Evolutionary conservation across 2,797 vertebrate species (phyloP).

Genomic region (Bradypus variegatus): DNA sequence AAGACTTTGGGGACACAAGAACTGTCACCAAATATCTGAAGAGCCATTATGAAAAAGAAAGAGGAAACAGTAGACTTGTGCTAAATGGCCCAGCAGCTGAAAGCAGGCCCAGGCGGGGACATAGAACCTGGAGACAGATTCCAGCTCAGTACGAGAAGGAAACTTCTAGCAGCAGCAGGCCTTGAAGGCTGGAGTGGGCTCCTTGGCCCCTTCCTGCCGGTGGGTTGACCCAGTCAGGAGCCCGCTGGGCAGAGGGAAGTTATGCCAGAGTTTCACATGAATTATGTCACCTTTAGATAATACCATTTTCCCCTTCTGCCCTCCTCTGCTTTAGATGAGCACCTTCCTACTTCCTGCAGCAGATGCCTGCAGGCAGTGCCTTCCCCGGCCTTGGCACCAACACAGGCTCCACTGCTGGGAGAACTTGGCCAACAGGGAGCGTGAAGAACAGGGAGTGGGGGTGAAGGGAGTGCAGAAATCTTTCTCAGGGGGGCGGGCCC

Average conservation of each 20-base stretch:
- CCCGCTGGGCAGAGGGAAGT: neutral
- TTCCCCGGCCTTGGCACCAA: neutral
- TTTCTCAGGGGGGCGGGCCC: neutral
- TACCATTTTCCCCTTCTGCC: neutral
- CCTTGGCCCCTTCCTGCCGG: neutral
- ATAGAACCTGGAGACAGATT: no score
- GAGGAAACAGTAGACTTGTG: neutral
- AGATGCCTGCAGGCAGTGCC: neutral
- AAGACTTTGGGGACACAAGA: no score
- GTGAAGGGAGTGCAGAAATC: neutral
- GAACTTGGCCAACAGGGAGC: neutral
- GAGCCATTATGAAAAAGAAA: neutral
- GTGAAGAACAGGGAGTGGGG: neutral
- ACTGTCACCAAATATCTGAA: neutral
- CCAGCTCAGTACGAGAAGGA: neutral
- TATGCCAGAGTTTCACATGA: neutral
- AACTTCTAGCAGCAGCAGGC: neutral
- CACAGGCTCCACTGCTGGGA: neutral
- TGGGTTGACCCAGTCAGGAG: neutral
- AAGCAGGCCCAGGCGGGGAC: no score
- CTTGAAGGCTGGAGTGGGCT: neutral
- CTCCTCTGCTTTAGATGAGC: neutral
- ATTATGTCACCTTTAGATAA: neutral
- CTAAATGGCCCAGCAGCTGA: neutral
- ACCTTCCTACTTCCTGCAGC: neutral